Conservation (phyloP, 1,140 invertebrate genomes). For the Listronotus oregonensis region DNA sequence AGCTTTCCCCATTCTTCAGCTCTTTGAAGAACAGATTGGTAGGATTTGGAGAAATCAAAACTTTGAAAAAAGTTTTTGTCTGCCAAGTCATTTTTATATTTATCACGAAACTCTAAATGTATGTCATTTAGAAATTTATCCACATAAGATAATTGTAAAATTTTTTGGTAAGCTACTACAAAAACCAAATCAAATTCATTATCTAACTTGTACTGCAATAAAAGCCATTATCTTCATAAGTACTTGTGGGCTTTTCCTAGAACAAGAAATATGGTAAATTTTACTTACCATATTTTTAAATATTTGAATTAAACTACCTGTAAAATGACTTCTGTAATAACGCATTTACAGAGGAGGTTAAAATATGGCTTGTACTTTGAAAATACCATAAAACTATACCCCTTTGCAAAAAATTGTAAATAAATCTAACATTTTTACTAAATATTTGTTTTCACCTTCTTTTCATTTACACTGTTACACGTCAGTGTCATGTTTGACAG, state of each 20-base stretch:
- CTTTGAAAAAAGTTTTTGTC: constrained; percentile 68
- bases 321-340: constrained; percentile 94
- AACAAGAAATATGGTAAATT: constrained; percentile 7
- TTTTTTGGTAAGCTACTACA: constrained; percentile 98
- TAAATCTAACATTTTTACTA: constrained; percentile 92
- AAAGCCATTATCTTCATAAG: constrained; percentile 87
- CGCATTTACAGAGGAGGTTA: constrained; percentile 92
- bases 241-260: constrained; percentile 85
- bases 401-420: constrained; percentile 99
- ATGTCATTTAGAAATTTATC: constrained; percentile 97
- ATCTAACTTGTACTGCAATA: constrained; percentile 95
- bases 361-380: constrained; percentile 88
- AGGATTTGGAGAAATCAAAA: constrained; percentile 72
- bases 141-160: constrained; percentile 93
- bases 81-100: constrained; percentile 87
- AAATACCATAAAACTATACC: constrained; percentile 99
- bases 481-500: constrained; percentile 11
- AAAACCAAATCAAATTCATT: constrained; percentile 99
- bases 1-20: constrained; percentile 77
- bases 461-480: constrained; percentile 6
- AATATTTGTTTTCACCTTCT: background rate
- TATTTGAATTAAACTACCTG: constrained; percentile 73
- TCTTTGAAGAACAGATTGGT: constrained; percentile 67
- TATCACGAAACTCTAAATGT: constrained; percentile 93
- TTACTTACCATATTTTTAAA: constrained; percentile 33